These are phyloP conservation scores for Salmo trutta DNA, from an alignment of 2,797 vertebrate genomes.

Conservation along the genomic window DNA sequence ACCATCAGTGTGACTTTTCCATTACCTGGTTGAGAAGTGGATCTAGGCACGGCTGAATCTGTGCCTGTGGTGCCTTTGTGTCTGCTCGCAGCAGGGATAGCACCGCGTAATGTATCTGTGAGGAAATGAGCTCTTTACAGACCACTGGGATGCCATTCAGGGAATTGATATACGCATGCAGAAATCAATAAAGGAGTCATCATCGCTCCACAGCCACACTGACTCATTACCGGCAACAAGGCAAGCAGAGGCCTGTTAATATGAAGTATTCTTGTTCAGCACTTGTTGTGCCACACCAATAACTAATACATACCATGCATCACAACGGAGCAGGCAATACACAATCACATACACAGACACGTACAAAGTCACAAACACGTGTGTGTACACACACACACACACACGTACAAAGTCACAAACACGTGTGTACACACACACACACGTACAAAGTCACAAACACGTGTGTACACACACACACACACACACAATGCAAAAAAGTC, in stretches of 20 bases:
- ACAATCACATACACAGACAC: neutral
- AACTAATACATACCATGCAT: constrained; percentile 3
- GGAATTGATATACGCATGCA: constrained; percentile 38
- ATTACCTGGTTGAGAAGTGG: constrained; percentile 73
- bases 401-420: neutral
- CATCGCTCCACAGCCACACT: neutral
- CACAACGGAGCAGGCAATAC: constrained; percentile 11
- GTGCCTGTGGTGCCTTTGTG: constrained; percentile 63
- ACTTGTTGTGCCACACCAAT: constrained; percentile 28
- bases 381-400: neutral
- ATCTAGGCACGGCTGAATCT: constrained; percentile 60
- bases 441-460: neutral
- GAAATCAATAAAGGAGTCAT: neutral
- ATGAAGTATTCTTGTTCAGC: neutral
- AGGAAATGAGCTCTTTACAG: constrained; percentile 69
- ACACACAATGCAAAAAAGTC: constrained; percentile 27
- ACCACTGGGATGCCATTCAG: constrained; percentile 3
- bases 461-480: neutral
- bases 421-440: too few relatives aligned
- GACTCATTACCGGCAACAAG: neutral
- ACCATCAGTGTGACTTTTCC: neutral
- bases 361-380: too few relatives aligned
- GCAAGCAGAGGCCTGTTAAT: neutral
- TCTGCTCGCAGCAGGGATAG: constrained; percentile 74
- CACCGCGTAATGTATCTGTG: constrained; percentile 80